These are phyloP conservation scores for Asobara japonica DNA, from an alignment of 1,140 invertebrate species.

Conservation along the genomic window DNA sequence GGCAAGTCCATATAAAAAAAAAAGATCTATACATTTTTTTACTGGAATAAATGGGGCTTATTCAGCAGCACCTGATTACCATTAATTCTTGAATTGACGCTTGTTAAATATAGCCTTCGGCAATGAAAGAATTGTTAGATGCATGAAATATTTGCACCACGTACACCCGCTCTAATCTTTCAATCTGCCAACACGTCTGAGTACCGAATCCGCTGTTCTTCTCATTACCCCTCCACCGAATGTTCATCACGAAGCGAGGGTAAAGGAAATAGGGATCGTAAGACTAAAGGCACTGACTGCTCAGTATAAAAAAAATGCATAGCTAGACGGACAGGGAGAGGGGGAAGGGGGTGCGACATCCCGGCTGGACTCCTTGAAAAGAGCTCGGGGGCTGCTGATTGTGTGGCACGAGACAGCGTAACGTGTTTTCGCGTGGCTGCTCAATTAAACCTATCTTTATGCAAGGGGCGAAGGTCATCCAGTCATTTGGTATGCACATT, in stretches of 20 bases:
- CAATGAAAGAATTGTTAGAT: background rate
- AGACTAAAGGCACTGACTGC: background rate
- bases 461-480: conserved; percentile 64
- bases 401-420: conserved; percentile 49
- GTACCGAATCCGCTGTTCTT: background rate
- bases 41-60: background rate
- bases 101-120: background rate
- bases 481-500: conserved; percentile 64
- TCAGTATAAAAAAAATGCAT: background rate
- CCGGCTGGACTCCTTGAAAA: background rate
- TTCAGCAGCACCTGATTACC: background rate
- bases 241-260: background rate
- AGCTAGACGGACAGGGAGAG: background rate
- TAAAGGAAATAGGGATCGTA: conserved; percentile 5
- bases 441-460: conserved; percentile 66
- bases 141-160: conserved; percentile 5
- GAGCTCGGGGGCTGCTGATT: conserved; percentile 3
- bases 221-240: background rate
- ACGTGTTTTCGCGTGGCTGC: conserved; percentile 62
- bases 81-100: background rate
- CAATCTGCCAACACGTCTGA: background rate
- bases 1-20: background rate
- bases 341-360: background rate
- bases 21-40: background rate
- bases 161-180: background rate